These are phyloP conservation scores for Octodon degus DNA, from an alignment of 2,113 vertebrate genomes.

Conservation along the genomic window DNA sequence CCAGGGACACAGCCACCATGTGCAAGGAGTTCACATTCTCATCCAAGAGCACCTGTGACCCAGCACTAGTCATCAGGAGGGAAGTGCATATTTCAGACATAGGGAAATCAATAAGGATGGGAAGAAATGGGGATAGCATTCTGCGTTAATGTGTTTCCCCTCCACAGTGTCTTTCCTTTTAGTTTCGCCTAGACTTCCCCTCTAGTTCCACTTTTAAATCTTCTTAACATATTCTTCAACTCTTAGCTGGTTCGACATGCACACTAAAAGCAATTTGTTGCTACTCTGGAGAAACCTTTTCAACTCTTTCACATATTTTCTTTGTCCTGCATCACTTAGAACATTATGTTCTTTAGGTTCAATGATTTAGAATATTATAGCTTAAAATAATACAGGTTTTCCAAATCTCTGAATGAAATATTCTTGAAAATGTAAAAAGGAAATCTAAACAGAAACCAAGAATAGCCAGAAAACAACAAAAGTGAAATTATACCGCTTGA, in stretches of 20 bases:
- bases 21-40: background rate
- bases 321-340: background rate
- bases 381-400: conserved; percentile 11
- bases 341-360: background rate
- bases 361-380: background rate
- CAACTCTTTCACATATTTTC: background rate
- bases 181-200: background rate
- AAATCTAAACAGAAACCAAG: conserved; percentile 52
- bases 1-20: background rate
- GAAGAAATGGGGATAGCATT: background rate
- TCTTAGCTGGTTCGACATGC: background rate
- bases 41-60: background rate
- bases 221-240: background rate
- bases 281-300: background rate
- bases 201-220: background rate
- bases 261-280: background rate
- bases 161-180: background rate
- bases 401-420: background rate
- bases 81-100: background rate
- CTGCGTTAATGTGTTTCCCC: background rate
- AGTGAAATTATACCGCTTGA: background rate
- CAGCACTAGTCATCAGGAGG: background rate
- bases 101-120: background rate
- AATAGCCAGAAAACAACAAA: background rate
- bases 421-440: background rate